Conservation (phyloP, 2,113 vertebrate genomes). For the Athene noctua region DNA sequence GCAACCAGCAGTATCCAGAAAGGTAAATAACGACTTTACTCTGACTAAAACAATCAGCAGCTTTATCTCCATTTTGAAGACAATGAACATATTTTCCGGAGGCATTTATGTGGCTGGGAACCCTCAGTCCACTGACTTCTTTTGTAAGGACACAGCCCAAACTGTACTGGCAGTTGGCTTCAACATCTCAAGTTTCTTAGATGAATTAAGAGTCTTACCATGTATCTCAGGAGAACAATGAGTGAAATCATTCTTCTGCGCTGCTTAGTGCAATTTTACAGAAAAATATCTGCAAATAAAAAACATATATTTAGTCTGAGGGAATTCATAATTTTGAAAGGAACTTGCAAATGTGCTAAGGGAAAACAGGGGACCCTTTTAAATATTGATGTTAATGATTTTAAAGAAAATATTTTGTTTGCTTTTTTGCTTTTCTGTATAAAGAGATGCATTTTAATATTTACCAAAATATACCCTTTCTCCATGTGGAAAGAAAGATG, state of each 20-base stretch:
- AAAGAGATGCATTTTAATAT: not conserved
- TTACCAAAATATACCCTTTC: not conserved
- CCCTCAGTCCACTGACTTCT: not conserved
- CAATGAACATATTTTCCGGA: not conserved
- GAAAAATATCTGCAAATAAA: constrained; percentile 25
- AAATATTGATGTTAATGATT: not conserved
- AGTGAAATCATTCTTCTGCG: not conserved
- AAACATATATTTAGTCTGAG: constrained; percentile 21
- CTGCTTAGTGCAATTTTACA: not conserved
- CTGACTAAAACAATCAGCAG: not conserved
- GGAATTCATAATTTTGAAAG: not conserved
- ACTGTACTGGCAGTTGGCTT: not conserved
- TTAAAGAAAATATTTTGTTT: constrained; percentile 12
- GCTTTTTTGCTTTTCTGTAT: constrained; percentile 1
- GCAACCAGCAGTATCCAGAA: not conserved
- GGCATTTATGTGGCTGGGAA: not conserved
- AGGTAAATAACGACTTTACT: not conserved
- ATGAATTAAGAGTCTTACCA: not conserved
- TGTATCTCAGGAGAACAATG: not conserved
- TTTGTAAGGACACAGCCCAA: not conserved
- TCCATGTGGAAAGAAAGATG: not conserved
- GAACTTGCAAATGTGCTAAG: not conserved
- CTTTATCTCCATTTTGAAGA: not conserved
- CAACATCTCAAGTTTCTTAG: not conserved
- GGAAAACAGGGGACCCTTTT: not conserved